These are phyloP conservation scores for Gambusia yucatana DNA, from an alignment of 2,797 vertebrate genomes.

Conservation along the genomic window DNA sequence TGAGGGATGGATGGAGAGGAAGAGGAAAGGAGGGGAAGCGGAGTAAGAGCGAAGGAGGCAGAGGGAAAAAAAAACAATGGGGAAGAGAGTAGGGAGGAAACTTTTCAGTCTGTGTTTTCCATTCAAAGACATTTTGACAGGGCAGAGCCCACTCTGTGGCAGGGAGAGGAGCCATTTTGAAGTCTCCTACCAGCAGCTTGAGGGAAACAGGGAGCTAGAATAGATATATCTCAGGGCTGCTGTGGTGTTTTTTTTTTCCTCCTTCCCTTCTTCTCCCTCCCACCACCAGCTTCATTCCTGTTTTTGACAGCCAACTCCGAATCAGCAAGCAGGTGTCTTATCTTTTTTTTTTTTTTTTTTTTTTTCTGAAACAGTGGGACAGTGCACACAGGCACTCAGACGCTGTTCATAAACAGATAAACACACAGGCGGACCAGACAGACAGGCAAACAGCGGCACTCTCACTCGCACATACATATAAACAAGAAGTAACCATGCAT, in stretches of 20 bases:
- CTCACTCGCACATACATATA: constrained; percentile 41
- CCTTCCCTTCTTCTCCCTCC: constrained; percentile 4
- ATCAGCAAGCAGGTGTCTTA: constrained; percentile 75
- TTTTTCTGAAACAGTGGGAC: constrained; percentile 70
- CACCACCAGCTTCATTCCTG: constrained; percentile 61
- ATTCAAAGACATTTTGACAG: constrained; percentile 84
- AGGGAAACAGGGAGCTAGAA: constrained; percentile 77
- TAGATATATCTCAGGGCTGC: constrained; percentile 78
- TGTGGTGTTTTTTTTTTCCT: constrained; percentile 29
- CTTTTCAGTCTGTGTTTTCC: constrained; percentile 78
- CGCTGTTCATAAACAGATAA: constrained; percentile 71
- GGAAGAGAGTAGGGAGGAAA: constrained; percentile 57
- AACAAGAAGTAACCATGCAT: constrained; percentile 61
- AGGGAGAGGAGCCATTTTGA: constrained; percentile 80
- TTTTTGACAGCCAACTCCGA: constrained; percentile 78
- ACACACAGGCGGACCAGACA: constrained; percentile 63
- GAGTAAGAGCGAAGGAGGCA: constrained; percentile 12
- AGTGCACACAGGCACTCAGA: constrained; percentile 71
- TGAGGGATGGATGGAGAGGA: constrained; percentile 73
- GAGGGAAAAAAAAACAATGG: constrained; percentile 44
- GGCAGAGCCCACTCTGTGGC: constrained; percentile 76
- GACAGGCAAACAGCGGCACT: constrained; percentile 48
- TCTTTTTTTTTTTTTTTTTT: constrained; percentile 54
- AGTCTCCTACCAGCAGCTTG: constrained; percentile 82
- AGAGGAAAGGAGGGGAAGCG: constrained; percentile 18